Percentiles rank a stretch among this genome's conserved stretches.
Evolutionary conservation across 2,797 vertebrate genomes (phyloP).

Genomic region (Hemitrygon akajei): DNA sequence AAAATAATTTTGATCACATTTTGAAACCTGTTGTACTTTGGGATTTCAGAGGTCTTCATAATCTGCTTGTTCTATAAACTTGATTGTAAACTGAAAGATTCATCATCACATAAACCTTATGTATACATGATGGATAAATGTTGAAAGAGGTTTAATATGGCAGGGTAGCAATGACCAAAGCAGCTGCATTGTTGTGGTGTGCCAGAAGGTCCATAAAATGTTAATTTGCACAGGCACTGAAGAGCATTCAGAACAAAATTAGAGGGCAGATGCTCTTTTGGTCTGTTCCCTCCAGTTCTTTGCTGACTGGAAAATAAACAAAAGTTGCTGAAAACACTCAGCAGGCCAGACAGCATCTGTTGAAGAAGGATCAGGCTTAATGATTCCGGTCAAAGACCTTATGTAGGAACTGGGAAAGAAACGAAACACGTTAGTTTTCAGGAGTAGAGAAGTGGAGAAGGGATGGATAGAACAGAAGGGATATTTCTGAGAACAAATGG

Average conservation of each 20-base stretch:
- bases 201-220: not conserved
- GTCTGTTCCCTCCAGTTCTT: not conserved
- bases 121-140: not conserved
- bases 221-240: not conserved
- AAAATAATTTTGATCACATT: not conserved
- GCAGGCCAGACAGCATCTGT: too few relatives aligned
- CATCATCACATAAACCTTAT: not conserved
- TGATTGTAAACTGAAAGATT: not conserved
- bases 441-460: too few relatives aligned
- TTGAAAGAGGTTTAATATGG: not conserved
- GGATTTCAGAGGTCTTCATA: not conserved
- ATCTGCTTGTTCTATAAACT: not conserved
- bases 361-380: too few relatives aligned
- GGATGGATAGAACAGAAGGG: too few relatives aligned
- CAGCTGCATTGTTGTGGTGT: not conserved
- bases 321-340: too few relatives aligned
- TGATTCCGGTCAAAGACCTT: too few relatives aligned
- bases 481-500: too few relatives aligned
- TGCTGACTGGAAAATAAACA: not conserved
- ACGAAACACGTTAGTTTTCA: too few relatives aligned
- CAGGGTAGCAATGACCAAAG: not conserved
- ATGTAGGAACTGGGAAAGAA: too few relatives aligned
- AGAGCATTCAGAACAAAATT: too few relatives aligned
- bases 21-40: not conserved
- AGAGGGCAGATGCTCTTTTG: not conserved